Percentiles rank a stretch among this genome's conserved stretches.
Conservation (phyloP, 1,140 invertebrate species). For the Dermatophagoides farinae region DNA sequence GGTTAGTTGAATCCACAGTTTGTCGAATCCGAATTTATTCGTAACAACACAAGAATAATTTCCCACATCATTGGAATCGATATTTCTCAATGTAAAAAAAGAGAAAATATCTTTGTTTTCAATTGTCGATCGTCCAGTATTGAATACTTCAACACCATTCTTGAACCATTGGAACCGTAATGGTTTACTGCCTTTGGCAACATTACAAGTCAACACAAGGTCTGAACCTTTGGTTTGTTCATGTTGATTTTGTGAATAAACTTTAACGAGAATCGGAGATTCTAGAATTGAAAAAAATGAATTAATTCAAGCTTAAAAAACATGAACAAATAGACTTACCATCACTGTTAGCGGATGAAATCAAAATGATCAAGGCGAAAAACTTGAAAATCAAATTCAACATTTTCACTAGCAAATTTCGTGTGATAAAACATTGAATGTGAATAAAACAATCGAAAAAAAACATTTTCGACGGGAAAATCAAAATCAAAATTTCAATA, state of each 20-base stretch:
- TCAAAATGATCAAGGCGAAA: too few species aligned
- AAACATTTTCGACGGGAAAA: too few species aligned
- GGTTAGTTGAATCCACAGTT: background rate
- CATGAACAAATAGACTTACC: background rate
- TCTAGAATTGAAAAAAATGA: too few species aligned
- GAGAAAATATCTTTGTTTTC: background rate
- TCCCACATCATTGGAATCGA: background rate
- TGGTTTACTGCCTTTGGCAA: background rate
- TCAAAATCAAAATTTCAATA: too few species aligned
- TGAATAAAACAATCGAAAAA: background rate
- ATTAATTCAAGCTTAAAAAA: too few species aligned
- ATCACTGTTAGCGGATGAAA: too few species aligned
- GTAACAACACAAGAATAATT: conserved; percentile 5
- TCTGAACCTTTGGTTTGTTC: background rate
- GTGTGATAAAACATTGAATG: too few species aligned
- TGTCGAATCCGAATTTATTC: conserved; percentile 1
- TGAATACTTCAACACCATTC: background rate
- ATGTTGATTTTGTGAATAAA: too few species aligned
- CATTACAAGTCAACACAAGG: background rate
- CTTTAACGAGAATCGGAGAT: too few species aligned
- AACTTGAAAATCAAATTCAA: too few species aligned
- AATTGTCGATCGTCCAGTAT: background rate
- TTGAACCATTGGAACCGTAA: background rate
- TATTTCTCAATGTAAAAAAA: background rate
- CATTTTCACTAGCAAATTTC: too few species aligned